Evolutionary conservation across 2,797 vertebrate genomes (phyloP).

Genomic region (Gymnothorax reevesii): DNA sequence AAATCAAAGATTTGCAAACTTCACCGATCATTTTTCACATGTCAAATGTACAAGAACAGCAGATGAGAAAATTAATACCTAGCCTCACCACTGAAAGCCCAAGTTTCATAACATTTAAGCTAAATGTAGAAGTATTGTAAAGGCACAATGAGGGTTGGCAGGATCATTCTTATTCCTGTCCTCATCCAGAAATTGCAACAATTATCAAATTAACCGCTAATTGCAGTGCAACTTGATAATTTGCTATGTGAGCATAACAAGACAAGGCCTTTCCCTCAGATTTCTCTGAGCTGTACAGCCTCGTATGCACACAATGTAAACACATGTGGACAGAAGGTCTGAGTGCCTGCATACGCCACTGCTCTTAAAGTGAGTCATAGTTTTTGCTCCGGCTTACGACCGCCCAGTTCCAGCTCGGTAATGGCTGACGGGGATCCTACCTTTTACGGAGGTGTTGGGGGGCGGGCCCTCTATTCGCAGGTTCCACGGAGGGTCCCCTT

Average conservation of each 20-base stretch:
- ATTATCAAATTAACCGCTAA: background rate
- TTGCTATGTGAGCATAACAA: background rate
- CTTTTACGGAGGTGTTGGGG: slow-evolving; percentile 98
- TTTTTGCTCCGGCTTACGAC: background rate
- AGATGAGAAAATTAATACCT: background rate
- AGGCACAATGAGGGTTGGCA: background rate
- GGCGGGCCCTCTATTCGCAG: slow-evolving; percentile 93
- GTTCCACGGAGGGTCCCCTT: slow-evolving; percentile 97
- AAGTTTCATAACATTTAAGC: background rate
- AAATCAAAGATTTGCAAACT: slow-evolving; percentile 3
- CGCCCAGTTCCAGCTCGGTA: background rate
- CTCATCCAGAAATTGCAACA: background rate
- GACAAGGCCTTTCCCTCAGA: too few relatives aligned
- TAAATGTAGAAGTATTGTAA: background rate
- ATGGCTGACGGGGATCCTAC: slow-evolving; percentile 61
- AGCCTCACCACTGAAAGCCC: background rate
- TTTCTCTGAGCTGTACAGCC: too few relatives aligned
- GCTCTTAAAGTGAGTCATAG: background rate
- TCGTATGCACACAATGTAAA: too few relatives aligned
- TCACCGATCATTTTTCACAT: slow-evolving; percentile 15
- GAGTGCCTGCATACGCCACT: background rate
- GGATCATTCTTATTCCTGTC: background rate
- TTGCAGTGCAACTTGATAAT: background rate
- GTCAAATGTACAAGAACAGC: background rate
- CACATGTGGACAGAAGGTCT: background rate